phyloP scores from a whole-genome alignment of 2,888 invertebrate species.

The Sipunculus nudus region DNA sequence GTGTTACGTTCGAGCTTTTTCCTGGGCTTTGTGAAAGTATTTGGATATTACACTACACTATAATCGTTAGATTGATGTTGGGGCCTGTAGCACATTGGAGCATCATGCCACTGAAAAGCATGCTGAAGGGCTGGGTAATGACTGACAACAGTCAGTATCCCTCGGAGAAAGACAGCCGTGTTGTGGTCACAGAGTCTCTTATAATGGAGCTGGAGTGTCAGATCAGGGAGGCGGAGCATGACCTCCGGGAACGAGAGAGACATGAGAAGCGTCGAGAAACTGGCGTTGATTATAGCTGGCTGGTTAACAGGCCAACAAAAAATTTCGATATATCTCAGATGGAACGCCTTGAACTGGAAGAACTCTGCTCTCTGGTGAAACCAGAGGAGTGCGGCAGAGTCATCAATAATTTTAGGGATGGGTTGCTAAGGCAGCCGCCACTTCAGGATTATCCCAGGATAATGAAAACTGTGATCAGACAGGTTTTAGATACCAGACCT shows the following conservation, averaged over 20 bases:
- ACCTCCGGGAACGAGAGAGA: conserved; percentile 42
- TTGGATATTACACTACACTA: no score
- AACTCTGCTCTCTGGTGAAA: conserved; percentile 54
- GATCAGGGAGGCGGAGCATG: conserved; percentile 45
- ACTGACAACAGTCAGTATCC: no score
- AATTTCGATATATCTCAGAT: conserved; percentile 59
- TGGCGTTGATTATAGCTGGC: conserved; percentile 63
- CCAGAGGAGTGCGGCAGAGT: conserved; percentile 56
- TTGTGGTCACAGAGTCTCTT: conserved; percentile 27
- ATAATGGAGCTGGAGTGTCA: conserved; percentile 34
- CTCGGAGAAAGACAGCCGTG: conserved; percentile 1
- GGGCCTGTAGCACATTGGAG: no score
- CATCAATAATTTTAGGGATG: conserved; percentile 54
- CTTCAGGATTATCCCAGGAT: conserved; percentile 50
- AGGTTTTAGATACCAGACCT: conserved; percentile 55
- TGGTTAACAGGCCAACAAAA: conserved; percentile 45
- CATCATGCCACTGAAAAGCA: no score
- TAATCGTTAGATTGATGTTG: no score
- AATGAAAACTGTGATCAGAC: conserved; percentile 49
- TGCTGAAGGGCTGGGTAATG: no score
- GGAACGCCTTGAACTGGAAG: conserved; percentile 59
- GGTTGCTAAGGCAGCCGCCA: conserved; percentile 43
- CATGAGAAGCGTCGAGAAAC: conserved; percentile 43
- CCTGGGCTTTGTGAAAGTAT: no score
- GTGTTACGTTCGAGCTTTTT: no score